Evolutionary conservation across 1,140 invertebrate species (phyloP).

Genomic region (Telenomus remus): DNA sequence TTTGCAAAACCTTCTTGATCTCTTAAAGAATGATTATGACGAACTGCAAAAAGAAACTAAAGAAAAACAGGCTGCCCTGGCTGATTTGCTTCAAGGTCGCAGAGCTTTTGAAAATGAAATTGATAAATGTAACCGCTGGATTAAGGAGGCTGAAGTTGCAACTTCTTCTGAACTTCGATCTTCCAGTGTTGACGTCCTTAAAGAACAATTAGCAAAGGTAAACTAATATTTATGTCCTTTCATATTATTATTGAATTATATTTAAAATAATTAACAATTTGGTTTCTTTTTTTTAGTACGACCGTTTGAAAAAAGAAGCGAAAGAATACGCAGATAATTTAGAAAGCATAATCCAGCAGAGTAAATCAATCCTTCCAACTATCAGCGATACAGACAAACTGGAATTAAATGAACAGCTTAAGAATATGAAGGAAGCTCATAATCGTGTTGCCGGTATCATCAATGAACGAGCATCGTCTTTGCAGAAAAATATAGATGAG

Average conservation of each 20-base stretch:
- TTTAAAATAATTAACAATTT: slow-evolving; percentile 7
- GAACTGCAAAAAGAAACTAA: slow-evolving; percentile 82
- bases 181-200: slow-evolving; percentile 85
- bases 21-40: slow-evolving; percentile 82
- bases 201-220: slow-evolving; percentile 88
- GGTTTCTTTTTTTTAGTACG: slow-evolving; percentile 76
- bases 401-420: slow-evolving; percentile 85
- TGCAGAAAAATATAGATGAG: slow-evolving; percentile 85
- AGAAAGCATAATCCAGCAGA: slow-evolving; percentile 84
- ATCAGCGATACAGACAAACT: slow-evolving; percentile 90
- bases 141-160: slow-evolving; percentile 90
- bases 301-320: slow-evolving; percentile 85
- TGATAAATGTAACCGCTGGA: slow-evolving; percentile 87
- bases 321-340: slow-evolving; percentile 82
- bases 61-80: slow-evolving; percentile 83
- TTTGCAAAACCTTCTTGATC: slow-evolving; percentile 81
- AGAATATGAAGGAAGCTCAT: slow-evolving; percentile 85
- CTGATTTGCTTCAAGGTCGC: slow-evolving; percentile 84
- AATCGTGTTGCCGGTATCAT: slow-evolving; percentile 83
- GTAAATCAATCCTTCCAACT: slow-evolving; percentile 86
- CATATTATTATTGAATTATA: not conserved
- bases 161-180: slow-evolving; percentile 86
- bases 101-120: slow-evolving; percentile 87
- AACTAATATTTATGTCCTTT: not conserved
- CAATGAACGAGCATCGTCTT: slow-evolving; percentile 82